Percentiles rank a stretch among this genome's conserved stretches.
Evolutionary conservation across 2,113 vertebrate species (phyloP).

Genomic region (Xiphorhynchus elegans): DNA sequence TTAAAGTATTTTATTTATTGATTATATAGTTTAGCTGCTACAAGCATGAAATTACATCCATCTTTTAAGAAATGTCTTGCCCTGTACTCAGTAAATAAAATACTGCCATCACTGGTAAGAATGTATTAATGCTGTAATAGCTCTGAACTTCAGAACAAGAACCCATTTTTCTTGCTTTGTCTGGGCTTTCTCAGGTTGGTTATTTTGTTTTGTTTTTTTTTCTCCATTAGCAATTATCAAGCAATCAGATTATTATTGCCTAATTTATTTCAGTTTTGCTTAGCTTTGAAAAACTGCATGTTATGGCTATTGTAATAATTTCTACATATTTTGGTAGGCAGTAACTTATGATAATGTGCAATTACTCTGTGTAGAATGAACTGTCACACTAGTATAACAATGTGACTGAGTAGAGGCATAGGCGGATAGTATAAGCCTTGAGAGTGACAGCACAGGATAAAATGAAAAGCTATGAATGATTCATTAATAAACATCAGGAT

Average conservation of each 20-base stretch:
- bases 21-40: not conserved
- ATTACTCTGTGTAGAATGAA: not conserved
- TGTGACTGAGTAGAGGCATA: not conserved
- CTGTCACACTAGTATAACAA: not conserved
- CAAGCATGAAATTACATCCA: not conserved
- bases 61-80: rapidly evolving
- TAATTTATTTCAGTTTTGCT: not conserved
- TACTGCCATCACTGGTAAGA: not conserved
- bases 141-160: not conserved
- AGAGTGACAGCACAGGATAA: not conserved
- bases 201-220: not conserved
- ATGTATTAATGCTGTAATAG: not conserved
- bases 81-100: not conserved
- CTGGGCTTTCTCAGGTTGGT: not conserved
- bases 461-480: not conserved
- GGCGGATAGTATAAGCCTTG: not conserved
- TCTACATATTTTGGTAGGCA: not conserved
- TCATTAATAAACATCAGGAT: not conserved
- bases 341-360: not conserved
- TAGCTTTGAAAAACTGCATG: not conserved
- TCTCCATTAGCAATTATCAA: not conserved
- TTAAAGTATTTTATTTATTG: not conserved
- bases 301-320: not conserved
- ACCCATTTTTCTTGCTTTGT: not conserved
- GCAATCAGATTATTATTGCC: not conserved